Conservation (phyloP, 2,888 invertebrate genomes). For the Cataglyphis rosenhaueri region DNA sequence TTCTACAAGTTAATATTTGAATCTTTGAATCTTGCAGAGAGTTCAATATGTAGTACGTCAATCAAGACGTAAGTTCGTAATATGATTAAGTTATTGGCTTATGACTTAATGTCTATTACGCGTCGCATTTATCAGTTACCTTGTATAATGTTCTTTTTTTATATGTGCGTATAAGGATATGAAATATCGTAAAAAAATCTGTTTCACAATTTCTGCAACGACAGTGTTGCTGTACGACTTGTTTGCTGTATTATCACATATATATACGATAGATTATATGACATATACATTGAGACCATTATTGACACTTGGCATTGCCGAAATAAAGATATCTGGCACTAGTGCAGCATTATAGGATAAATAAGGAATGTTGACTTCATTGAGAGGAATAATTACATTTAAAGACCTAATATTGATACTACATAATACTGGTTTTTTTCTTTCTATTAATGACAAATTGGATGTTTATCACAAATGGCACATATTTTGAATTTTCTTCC, state of each 20-base stretch:
- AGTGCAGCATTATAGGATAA: slow-evolving; percentile 35
- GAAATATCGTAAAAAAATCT: slow-evolving; percentile 67
- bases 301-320: slow-evolving; percentile 53
- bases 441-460: not conserved
- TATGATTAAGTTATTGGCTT: slow-evolving; percentile 59
- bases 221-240: slow-evolving; percentile 58
- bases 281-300: slow-evolving; percentile 68
- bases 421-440: slow-evolving; percentile 15
- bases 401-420: slow-evolving; percentile 21
- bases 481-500: slow-evolving; percentile 41
- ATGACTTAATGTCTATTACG: slow-evolving; percentile 57
- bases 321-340: slow-evolving; percentile 59
- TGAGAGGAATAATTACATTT: slow-evolving; percentile 31
- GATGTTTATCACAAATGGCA: slow-evolving; percentile 56
- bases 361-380: slow-evolving; percentile 53
- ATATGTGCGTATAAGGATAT: slow-evolving; percentile 69
- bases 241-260: slow-evolving; percentile 77
- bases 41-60: slow-evolving; percentile 37
- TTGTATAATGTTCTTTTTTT: slow-evolving; percentile 42
- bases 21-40: slow-evolving; percentile 53
- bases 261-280: slow-evolving; percentile 65
- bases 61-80: slow-evolving; percentile 55
- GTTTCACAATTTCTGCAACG: slow-evolving; percentile 59
- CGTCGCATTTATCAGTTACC: slow-evolving; percentile 49
- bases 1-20: slow-evolving; percentile 26